A percentile compares a stretch with the other conserved stretches of the same genome.
Evolutionary conservation across 1,140 invertebrate genomes (phyloP).

Genomic region (Dryas iulia): DNA sequence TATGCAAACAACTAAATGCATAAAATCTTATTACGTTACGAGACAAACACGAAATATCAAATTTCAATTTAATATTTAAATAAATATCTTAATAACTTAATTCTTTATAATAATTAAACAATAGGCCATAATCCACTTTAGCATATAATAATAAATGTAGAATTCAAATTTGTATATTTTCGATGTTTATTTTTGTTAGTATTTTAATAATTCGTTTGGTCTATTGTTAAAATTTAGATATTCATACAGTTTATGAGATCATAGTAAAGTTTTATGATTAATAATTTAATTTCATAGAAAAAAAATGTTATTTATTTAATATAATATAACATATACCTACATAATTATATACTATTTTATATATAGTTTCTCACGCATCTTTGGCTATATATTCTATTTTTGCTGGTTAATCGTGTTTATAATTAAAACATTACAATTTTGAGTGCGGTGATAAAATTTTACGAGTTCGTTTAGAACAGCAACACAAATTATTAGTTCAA

Average conservation of each 20-base stretch:
- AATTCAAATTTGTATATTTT: background rate
- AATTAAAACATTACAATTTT: background rate
- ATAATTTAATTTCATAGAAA: too few species aligned
- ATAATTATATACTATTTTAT: too few species aligned
- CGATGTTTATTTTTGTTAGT: background rate
- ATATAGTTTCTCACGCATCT: too few species aligned
- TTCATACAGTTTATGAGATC: background rate
- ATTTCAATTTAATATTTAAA: background rate
- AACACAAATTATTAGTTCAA: background rate
- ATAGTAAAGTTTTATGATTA: background rate
- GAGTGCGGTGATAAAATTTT: too few species aligned
- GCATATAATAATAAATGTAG: background rate
- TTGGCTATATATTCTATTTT: too few species aligned
- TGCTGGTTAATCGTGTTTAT: too few species aligned
- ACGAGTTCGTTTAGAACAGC: too few species aligned
- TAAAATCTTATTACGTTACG: background rate
- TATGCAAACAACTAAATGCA: background rate
- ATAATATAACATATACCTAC: too few species aligned
- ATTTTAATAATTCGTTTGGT: background rate
- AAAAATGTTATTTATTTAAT: too few species aligned
- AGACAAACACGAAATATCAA: background rate
- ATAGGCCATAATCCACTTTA: background rate
- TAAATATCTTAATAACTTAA: background rate
- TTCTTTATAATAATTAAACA: background rate
- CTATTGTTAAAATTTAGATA: background rate